These are phyloP conservation scores for Parnassius orleans DNA, from an alignment of 2,888 invertebrate species.

Conservation along the genomic window DNA sequence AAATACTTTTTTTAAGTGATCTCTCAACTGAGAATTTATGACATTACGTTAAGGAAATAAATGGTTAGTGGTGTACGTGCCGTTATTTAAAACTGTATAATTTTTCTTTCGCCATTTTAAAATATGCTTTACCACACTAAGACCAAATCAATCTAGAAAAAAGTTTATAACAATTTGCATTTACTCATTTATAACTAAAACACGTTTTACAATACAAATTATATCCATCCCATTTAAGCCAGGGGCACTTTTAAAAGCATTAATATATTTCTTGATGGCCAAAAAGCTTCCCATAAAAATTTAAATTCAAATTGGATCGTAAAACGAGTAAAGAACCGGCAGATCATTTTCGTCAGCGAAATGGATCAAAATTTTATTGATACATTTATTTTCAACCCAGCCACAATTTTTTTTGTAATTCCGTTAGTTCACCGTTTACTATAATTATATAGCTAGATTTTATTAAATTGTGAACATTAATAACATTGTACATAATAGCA, in stretches of 20 bases:
- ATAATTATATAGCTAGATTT: constrained; percentile 12
- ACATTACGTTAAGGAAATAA: not conserved
- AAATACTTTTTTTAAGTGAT: constrained; percentile 14
- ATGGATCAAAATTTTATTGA: constrained; percentile 27
- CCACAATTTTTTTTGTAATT: constrained; percentile 12
- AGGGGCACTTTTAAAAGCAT: constrained; percentile 20
- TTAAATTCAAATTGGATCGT: constrained; percentile 43
- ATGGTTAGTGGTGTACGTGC: no score
- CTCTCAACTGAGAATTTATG: constrained; percentile 13
- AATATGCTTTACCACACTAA: no score
- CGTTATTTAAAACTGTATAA: no score
- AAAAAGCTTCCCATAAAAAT: constrained; percentile 34
- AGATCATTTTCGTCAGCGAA: constrained; percentile 42
- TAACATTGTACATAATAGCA: constrained; percentile 13
- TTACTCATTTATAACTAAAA: no score
- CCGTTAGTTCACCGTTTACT: constrained; percentile 6
- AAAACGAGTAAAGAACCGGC: constrained; percentile 42
- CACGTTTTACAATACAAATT: no score
- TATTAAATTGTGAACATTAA: constrained; percentile 3
- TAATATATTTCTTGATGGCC: constrained; percentile 30
- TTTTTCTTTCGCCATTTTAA: no score
- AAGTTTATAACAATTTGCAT: no score
- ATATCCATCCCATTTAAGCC: not conserved
- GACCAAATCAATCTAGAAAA: no score
- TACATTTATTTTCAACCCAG: constrained; percentile 22